Conservation (phyloP, 2,888 invertebrate species). For the Laspeyria flexula region DNA sequence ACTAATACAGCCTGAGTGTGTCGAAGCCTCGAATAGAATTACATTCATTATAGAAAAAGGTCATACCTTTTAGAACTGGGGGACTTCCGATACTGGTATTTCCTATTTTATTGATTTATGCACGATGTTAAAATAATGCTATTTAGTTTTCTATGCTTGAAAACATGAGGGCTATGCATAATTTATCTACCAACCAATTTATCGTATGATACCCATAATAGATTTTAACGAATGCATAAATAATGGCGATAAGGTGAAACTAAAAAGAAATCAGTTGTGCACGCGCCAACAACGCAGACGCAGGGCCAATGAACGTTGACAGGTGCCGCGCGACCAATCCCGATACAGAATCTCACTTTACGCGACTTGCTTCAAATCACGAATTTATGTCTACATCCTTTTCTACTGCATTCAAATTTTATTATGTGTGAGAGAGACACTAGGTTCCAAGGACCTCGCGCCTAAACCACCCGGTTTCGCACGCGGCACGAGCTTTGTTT, state of each 20-base stretch:
- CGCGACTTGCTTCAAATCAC: conserved; percentile 63
- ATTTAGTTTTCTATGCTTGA: neutral
- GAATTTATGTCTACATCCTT: conserved; percentile 64
- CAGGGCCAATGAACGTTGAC: conserved; percentile 81
- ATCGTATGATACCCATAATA: neutral
- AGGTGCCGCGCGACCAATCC: conserved; percentile 73
- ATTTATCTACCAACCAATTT: conserved; percentile 1
- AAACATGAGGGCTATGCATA: conserved; percentile 5
- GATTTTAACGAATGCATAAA: conserved; percentile 35
- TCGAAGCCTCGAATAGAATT: conserved; percentile 18
- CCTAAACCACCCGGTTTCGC: conserved; percentile 23
- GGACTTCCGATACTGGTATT: neutral
- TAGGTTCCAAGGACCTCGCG: conserved; percentile 39
- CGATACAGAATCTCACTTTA: conserved; percentile 59
- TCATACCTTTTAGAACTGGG: conserved; percentile 3
- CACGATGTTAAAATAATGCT: neutral
- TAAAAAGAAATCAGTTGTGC: conserved; percentile 63
- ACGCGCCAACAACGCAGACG: conserved; percentile 62
- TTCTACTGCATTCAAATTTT: conserved; percentile 43
- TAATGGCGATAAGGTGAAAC: conserved; percentile 53
- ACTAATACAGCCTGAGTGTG: conserved; percentile 13
- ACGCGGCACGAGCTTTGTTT: conserved; percentile 58
- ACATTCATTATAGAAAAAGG: conserved; percentile 11
- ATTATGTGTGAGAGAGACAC: conserved; percentile 34
- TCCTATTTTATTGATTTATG: conserved; percentile 1